phyloP scores from a whole-genome alignment of 2,797 vertebrate genomes.

The Acipenser transmontanus region DNA sequence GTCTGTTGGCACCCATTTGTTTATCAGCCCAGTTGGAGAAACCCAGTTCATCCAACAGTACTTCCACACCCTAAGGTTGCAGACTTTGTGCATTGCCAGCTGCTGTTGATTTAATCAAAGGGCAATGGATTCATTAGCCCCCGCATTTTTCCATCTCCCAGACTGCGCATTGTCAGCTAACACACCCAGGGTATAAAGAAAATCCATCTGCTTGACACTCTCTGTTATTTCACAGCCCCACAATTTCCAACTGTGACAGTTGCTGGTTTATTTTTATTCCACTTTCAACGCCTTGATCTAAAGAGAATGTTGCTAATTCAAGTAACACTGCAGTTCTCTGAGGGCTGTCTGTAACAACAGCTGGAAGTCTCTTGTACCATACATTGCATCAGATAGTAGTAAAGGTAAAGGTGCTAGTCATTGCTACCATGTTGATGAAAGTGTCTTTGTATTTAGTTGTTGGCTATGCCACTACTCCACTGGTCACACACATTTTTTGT shows the following conservation, averaged over 20 bases:
- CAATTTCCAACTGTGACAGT: background rate
- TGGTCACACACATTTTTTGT: too few relatives aligned
- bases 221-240: background rate
- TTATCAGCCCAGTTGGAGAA: background rate
- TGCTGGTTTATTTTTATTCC: conserved; percentile 8
- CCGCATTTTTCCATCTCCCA: background rate
- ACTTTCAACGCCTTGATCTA: background rate
- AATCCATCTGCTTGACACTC: background rate
- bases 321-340: background rate
- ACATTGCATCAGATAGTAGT: background rate
- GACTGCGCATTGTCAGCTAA: background rate
- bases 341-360: conserved; percentile 1
- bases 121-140: background rate
- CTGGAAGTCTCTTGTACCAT: conserved; percentile 4
- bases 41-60: too few relatives aligned
- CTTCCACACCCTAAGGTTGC: too few relatives aligned
- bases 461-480: too few relatives aligned
- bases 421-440: too few relatives aligned
- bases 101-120: conserved; percentile 7
- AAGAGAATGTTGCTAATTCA: conserved; percentile 1
- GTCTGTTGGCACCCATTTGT: background rate
- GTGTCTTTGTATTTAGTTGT: too few relatives aligned
- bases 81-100: background rate
- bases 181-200: background rate
- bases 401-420: too few relatives aligned